Percentiles rank a stretch among this genome's conserved stretches.
These are phyloP conservation scores for Craniophora ligustri DNA, from an alignment of 2,888 invertebrate genomes.

Conservation along the genomic window DNA sequence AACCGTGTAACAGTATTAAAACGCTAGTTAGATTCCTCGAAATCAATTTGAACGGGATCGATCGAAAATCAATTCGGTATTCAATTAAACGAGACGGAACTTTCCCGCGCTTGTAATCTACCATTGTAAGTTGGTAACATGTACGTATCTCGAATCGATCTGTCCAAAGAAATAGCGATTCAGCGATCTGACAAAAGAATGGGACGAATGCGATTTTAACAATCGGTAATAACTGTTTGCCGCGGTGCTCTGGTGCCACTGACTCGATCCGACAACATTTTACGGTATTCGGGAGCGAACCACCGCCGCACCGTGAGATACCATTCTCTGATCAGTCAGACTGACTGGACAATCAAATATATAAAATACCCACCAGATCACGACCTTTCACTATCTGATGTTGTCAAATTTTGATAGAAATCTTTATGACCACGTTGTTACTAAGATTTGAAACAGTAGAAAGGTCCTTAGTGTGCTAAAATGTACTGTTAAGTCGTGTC, in stretches of 20 bases:
- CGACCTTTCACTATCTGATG: slow-evolving; percentile 70
- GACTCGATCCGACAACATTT: slow-evolving; percentile 62
- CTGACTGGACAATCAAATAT: slow-evolving; percentile 59
- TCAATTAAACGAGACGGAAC: slow-evolving; percentile 81
- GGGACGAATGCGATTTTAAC: slow-evolving; percentile 77
- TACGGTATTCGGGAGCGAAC: slow-evolving; percentile 71
- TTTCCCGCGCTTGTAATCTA: slow-evolving; percentile 81
- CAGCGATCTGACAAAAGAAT: slow-evolving; percentile 76
- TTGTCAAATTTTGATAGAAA: slow-evolving; percentile 66
- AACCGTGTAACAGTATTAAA: slow-evolving; percentile 72
- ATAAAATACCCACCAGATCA: slow-evolving; percentile 64
- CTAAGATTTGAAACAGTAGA: slow-evolving; percentile 54
- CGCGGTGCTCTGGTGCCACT: slow-evolving; percentile 61
- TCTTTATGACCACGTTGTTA: slow-evolving; percentile 60
- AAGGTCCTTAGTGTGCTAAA: slow-evolving; percentile 49
- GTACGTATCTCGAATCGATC: slow-evolving; percentile 79
- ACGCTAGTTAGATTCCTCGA: slow-evolving; percentile 71
- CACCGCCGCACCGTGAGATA: slow-evolving; percentile 53
- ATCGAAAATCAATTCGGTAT: slow-evolving; percentile 82
- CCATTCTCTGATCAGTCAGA: slow-evolving; percentile 44
- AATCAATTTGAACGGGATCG: slow-evolving; percentile 79
- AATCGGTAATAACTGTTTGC: slow-evolving; percentile 84
- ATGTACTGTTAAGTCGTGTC: not conserved
- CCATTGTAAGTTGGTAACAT: slow-evolving; percentile 72
- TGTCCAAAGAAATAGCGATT: slow-evolving; percentile 77